Conservation (phyloP, 1,140 invertebrate genomes). For the Plutomurus gul region DNA sequence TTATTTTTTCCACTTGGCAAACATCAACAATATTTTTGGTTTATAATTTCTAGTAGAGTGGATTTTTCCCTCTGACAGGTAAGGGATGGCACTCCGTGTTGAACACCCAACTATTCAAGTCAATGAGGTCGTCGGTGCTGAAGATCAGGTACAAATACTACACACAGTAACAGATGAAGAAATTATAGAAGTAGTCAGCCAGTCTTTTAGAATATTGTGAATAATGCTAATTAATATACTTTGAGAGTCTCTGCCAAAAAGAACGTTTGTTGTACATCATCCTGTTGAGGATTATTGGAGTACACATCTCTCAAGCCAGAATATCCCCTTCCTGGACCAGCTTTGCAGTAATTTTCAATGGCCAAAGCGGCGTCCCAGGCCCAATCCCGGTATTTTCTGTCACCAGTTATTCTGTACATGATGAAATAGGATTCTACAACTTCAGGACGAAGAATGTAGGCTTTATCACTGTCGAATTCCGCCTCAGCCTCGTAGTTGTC, state of each 20-base stretch:
- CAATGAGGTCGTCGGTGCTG: constrained; percentile 64
- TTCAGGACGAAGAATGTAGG: constrained; percentile 70
- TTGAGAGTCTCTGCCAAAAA: constrained; percentile 98
- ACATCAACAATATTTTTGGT: no score
- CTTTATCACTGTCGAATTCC: constrained; percentile 63
- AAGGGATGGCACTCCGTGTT: constrained; percentile 99
- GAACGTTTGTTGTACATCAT: constrained; percentile 98
- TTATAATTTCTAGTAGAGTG: constrained; percentile 59
- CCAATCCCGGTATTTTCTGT: constrained; percentile 70
- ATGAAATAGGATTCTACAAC: constrained; percentile 69
- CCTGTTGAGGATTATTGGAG: constrained; percentile 76
- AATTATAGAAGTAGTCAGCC: no score
- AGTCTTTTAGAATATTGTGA: neutral
- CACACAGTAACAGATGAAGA: constrained; percentile 54
- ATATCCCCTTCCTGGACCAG: constrained; percentile 69
- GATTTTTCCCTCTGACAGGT: constrained; percentile 62
- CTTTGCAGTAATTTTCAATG: constrained; percentile 64
- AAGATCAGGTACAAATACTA: constrained; percentile 70
- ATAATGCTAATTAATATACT: no score
- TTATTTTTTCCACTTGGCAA: no score
- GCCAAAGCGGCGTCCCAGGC: constrained; percentile 63
- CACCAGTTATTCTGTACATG: constrained; percentile 67
- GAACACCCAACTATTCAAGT: constrained; percentile 94
- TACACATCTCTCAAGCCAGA: constrained; percentile 94
- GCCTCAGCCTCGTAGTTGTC: constrained; percentile 63